Percentiles rank a stretch among this genome's conserved stretches.
Conservation (phyloP, 2,888 invertebrate species). For the Polydrusus pterygomalis region DNA sequence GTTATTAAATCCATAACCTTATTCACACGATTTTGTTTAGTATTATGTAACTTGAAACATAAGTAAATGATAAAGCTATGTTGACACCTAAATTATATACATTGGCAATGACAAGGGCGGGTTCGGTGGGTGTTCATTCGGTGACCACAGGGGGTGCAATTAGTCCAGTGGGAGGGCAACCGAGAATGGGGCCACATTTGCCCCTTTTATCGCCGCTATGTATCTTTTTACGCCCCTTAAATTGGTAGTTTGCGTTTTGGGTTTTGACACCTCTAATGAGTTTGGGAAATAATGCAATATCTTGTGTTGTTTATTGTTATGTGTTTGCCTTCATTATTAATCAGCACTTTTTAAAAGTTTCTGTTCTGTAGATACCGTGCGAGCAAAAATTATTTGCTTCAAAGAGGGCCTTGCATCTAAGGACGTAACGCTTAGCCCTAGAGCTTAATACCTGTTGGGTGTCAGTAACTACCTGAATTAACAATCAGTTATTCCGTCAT, state of each 20-base stretch:
- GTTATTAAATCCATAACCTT: too few species aligned
- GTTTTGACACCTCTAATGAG: constrained; percentile 41
- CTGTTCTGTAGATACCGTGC: too few species aligned
- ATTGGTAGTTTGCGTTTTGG: constrained; percentile 33
- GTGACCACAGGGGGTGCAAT: constrained; percentile 62
- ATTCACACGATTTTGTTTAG: neutral
- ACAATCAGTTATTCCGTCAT: too few species aligned
- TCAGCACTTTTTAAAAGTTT: too few species aligned
- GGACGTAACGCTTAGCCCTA: too few species aligned
- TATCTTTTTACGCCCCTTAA: constrained; percentile 52
- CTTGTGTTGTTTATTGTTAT: constrained; percentile 1
- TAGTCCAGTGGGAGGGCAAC: constrained; percentile 60
- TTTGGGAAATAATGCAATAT: constrained; percentile 8
- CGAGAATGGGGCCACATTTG: constrained; percentile 56
- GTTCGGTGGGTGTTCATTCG: constrained; percentile 57
- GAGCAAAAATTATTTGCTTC: too few species aligned
- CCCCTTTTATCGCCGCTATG: constrained; percentile 48
- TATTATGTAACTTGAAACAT: neutral
- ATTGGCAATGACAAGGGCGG: constrained; percentile 60
- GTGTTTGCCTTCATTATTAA: neutral
- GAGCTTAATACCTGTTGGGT: too few species aligned
- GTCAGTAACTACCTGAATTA: too few species aligned
- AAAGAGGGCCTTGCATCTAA: too few species aligned
- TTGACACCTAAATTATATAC: constrained; percentile 61
- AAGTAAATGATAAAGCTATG: constrained; percentile 28